These are phyloP conservation scores for Pipistrellus kuhlii DNA, from an alignment of 2,797 vertebrate species.

Conservation along the genomic window DNA sequence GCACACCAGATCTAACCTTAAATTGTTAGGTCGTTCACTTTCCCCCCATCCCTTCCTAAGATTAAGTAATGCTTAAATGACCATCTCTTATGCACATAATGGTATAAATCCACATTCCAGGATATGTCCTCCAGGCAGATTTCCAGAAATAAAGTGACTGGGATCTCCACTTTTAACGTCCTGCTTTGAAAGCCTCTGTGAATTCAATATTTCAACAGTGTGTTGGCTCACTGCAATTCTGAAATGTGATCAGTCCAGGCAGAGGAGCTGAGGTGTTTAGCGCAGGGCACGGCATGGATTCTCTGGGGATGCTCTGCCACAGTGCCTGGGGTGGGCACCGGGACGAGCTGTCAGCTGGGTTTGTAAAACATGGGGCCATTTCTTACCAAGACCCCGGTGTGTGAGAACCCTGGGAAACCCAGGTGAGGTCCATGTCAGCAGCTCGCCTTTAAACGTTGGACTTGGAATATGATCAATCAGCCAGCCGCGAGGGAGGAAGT, in stretches of 20 bases:
- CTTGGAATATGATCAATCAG: slow-evolving; percentile 80
- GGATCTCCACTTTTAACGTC: neutral
- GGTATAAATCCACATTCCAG: neutral
- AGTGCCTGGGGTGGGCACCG: neutral
- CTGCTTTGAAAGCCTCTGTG: slow-evolving; percentile 25
- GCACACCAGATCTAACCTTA: neutral
- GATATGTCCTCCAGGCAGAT: neutral
- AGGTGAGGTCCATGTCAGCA: slow-evolving; percentile 61
- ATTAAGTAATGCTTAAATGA: neutral
- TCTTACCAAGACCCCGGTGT: neutral
- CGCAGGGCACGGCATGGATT: neutral
- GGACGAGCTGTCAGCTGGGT: neutral
- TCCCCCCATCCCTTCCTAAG: neutral
- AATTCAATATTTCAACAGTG: slow-evolving; percentile 40
- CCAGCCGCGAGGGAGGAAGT: slow-evolving; percentile 78
- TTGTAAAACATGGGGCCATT: neutral
- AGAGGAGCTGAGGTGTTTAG: neutral
- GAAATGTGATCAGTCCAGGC: slow-evolving; percentile 11
- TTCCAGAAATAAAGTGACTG: slow-evolving; percentile 41
- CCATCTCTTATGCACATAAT: neutral
- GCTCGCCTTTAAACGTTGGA: slow-evolving; percentile 82
- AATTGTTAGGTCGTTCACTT: neutral
- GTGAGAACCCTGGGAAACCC: slow-evolving; percentile 9
- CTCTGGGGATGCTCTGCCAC: neutral
- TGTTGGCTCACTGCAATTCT: neutral